These are phyloP conservation scores for Platycheirus rosarum DNA, from an alignment of 2,888 invertebrate genomes.

Conservation along the genomic window DNA sequence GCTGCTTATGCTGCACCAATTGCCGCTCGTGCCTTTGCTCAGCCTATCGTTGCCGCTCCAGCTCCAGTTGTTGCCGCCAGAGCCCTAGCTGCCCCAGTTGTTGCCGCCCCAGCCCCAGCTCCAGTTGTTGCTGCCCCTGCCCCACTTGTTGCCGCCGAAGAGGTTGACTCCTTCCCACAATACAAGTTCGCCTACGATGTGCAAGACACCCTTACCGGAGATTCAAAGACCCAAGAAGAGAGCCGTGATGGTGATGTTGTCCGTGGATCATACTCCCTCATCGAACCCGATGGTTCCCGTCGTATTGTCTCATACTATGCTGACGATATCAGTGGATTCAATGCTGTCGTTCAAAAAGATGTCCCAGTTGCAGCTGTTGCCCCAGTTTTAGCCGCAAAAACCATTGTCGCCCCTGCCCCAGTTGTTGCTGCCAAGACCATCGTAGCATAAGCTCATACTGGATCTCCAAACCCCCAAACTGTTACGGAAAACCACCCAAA, in stretches of 20 bases:
- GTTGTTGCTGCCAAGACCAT: slow-evolving; percentile 72
- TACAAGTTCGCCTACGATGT: slow-evolving; percentile 83
- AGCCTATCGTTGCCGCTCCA: slow-evolving; percentile 68
- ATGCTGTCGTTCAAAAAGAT: slow-evolving; percentile 83
- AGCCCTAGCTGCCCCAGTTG: slow-evolving; percentile 75
- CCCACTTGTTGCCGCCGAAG: slow-evolving; percentile 79
- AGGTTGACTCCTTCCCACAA: slow-evolving; percentile 82
- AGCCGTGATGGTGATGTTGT: slow-evolving; percentile 83
- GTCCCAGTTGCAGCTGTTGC: slow-evolving; percentile 82
- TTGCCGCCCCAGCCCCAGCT: slow-evolving; percentile 77
- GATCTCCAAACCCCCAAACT: slow-evolving; percentile 30
- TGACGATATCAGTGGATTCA: slow-evolving; percentile 83
- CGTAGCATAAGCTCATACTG: slow-evolving; percentile 47
- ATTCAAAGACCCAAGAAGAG: slow-evolving; percentile 83
- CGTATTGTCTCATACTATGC: slow-evolving; percentile 83
- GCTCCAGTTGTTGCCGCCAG: slow-evolving; percentile 75
- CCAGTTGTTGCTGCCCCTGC: slow-evolving; percentile 76
- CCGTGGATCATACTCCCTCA: slow-evolving; percentile 83
- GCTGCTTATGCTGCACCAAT: slow-evolving; percentile 78
- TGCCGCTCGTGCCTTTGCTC: slow-evolving; percentile 72
- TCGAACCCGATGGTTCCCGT: slow-evolving; percentile 83
- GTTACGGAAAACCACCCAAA: slow-evolving; percentile 33
- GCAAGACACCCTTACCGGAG: slow-evolving; percentile 83
- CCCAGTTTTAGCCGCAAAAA: slow-evolving; percentile 80
- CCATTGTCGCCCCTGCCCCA: slow-evolving; percentile 78